A percentile compares a stretch with the other conserved stretches of the same genome.
Conservation (phyloP, 53 echinoderm and acorn worm species). For the Echinometra lucunter region DNA sequence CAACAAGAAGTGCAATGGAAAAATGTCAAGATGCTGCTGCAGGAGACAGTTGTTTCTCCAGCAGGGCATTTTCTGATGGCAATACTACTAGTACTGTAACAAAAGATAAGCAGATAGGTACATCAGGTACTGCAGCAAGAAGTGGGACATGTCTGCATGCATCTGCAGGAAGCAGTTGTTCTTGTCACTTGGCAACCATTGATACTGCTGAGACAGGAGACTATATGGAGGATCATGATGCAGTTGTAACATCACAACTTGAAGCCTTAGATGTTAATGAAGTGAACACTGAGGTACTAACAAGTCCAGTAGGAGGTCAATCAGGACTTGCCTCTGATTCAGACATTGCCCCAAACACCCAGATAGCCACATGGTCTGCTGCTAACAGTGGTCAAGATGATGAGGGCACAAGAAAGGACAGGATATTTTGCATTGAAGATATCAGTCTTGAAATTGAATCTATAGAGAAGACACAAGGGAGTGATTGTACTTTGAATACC, state of each 20-base stretch:
- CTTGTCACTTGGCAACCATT: too few species aligned
- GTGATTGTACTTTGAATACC: not conserved
- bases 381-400: not conserved
- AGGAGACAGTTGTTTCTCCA: too few species aligned
- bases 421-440: not conserved
- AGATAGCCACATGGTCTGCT: not conserved
- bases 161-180: too few species aligned
- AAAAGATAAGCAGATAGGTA: too few species aligned
- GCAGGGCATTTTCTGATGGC: too few species aligned
- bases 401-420: not conserved
- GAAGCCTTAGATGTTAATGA: not conserved
- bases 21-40: too few species aligned
- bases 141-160: too few species aligned
- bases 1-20: too few species aligned
- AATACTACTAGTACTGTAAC: too few species aligned
- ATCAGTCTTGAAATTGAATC: constrained; percentile 12
- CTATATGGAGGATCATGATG: not conserved
- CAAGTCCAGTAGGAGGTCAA: not conserved
- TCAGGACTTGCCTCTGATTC: not conserved
- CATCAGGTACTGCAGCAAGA: too few species aligned
- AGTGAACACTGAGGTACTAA: not conserved
- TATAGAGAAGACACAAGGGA: not conserved
- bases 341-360: not conserved
- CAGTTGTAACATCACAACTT: not conserved
- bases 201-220: not conserved